A percentile compares a stretch with the other conserved stretches of the same genome.
These are phyloP conservation scores for Erythrocercus mccallii DNA, from an alignment of 2,113 vertebrate species.

Conservation along the genomic window DNA sequence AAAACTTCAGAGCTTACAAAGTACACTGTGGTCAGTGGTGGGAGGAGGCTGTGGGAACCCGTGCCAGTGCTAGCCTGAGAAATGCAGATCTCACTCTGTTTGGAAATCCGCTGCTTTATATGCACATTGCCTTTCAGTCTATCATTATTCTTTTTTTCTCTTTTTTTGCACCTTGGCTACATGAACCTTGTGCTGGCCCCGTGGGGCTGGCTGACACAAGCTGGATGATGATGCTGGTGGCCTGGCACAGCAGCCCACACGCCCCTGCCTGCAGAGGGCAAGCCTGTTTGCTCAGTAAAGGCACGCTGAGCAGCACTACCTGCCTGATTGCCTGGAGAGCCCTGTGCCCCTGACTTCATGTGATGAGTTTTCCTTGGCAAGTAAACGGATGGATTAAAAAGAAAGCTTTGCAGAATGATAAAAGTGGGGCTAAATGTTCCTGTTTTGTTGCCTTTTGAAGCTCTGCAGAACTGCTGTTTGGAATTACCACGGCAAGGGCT, in stretches of 20 bases:
- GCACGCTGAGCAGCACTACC: fast-evolving
- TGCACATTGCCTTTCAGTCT: background rate
- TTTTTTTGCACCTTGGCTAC: background rate
- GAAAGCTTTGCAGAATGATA: background rate
- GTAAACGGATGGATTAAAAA: background rate
- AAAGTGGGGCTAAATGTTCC: background rate
- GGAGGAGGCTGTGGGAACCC: background rate
- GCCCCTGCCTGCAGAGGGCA: background rate
- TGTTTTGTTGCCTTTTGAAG: background rate
- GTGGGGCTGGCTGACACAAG: background rate
- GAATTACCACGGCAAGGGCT: background rate
- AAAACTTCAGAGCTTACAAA: background rate
- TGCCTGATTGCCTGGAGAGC: background rate
- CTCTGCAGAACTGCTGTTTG: background rate
- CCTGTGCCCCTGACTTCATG: background rate
- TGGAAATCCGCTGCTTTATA: background rate
- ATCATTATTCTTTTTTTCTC: background rate
- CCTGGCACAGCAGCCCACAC: background rate
- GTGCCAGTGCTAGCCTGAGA: background rate
- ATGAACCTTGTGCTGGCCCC: background rate
- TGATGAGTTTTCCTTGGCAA: background rate
- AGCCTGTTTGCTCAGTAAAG: background rate
- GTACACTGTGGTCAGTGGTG: background rate
- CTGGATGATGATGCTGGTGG: background rate
- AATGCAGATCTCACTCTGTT: background rate